Evolutionary conservation across 2,888 invertebrate genomes (phyloP).

Genomic region (Callinectes sapidus): DNA sequence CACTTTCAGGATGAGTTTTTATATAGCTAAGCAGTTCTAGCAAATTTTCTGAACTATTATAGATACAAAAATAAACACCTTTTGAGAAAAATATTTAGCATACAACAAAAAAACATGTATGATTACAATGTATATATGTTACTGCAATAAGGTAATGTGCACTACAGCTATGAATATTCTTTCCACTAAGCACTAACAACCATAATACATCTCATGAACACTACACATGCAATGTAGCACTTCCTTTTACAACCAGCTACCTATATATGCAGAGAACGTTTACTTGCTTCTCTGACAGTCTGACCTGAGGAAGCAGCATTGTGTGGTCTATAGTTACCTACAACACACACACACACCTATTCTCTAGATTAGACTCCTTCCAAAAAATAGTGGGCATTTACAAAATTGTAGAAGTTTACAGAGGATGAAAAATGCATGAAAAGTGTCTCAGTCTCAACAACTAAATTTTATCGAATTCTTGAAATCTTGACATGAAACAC

Average conservation of each 20-base stretch:
- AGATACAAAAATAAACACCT: slow-evolving; percentile 21
- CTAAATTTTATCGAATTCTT: background rate
- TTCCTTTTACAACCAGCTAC: background rate
- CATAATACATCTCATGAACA: background rate
- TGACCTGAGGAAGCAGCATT: background rate
- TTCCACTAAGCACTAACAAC: background rate
- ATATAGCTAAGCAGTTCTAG: slow-evolving; percentile 7
- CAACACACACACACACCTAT: background rate
- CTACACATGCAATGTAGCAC: background rate
- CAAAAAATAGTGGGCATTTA: background rate
- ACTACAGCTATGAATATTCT: background rate
- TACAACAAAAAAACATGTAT: slow-evolving; percentile 5
- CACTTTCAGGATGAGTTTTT: background rate
- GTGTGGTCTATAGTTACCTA: background rate
- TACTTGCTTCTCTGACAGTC: background rate
- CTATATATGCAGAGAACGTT: background rate
- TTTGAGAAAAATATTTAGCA: slow-evolving; percentile 15
- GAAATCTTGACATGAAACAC: background rate
- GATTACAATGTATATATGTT: background rate
- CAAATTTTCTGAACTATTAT: slow-evolving; percentile 25
- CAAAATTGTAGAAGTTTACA: background rate
- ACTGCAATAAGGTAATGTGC: background rate
- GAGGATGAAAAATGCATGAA: background rate
- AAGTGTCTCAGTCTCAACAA: background rate
- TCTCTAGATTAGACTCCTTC: background rate